Evolutionary conservation across 2,113 vertebrate genomes (phyloP), one percentile per base, ranked within the genome.

Genomic region (Amia ocellicauda): DNA sequence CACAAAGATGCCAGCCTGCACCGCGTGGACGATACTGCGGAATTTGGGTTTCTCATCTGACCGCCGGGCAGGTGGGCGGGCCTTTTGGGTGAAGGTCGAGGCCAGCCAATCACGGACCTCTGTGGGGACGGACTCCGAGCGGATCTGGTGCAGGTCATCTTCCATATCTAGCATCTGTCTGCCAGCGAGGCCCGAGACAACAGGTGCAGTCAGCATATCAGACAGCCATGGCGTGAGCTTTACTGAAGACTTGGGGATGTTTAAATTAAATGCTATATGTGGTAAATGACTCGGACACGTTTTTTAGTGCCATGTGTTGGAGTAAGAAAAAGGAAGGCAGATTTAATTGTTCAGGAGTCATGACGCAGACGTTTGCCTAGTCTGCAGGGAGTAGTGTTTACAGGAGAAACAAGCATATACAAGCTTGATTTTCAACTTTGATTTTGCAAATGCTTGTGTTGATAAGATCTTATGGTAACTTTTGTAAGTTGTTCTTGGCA

Each of bases 1-100:
- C 64, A 97, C 94, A 49, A 97, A 97, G 81, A 96, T 97, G 1
- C 94, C 94, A 0, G 94, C 94, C 79, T 97, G 94, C 60, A 96
- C 94, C 0, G 94, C 94, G 0, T 95, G 93, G 4, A 97, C 94
- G 1, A 96, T 97, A 86, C 94, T 96, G 58, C 94, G 93, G 66
- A 97, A 97, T 68, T 93, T 95, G 55, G 93, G 93, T 54, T 96
- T 97, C 72, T 97, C 94, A 49, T 96, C 93, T 0, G 91, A 81
- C 0, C 91, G 83, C 0, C 92, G 88, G 0, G 80, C 82, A 10
- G 88, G 87, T 56, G 83, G 85, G 0, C 90, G 84, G 0, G 86
- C 83, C 70, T 89, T 93, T 69, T 93, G 93, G 1, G 93, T 95
- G 77, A 96, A 96, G 62, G 94, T 96, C 72, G 93, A 93, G 0